Conservation (phyloP, 2,888 invertebrate species). For the Sepioteuthis lessoniana region DNA sequence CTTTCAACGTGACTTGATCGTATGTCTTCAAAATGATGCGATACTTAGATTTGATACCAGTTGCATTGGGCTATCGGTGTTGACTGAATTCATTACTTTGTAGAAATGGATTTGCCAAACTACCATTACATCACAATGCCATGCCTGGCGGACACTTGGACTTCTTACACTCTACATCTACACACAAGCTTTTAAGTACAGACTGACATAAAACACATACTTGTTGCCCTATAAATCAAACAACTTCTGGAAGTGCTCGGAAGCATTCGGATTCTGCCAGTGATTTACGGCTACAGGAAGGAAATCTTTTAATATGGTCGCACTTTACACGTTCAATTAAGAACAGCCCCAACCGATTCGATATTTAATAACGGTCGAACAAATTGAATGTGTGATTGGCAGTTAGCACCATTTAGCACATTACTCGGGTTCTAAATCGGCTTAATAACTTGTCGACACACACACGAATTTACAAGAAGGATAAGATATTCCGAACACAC, state of each 20-base stretch:
- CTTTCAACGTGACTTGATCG: too few species aligned
- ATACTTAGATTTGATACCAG: too few species aligned
- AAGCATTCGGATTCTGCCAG: neutral
- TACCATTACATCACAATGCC: too few species aligned
- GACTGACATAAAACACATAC: neutral
- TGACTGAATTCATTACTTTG: too few species aligned
- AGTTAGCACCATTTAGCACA: neutral
- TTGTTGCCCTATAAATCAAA: neutral
- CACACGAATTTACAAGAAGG: neutral
- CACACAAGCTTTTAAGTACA: neutral
- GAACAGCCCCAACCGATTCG: neutral
- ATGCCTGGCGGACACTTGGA: neutral
- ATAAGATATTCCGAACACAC: neutral
- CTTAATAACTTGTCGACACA: neutral
- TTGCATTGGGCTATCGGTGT: too few species aligned
- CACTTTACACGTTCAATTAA: neutral
- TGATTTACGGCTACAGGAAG: neutral
- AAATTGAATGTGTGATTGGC: slow-evolving; percentile 8
- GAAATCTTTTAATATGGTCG: neutral
- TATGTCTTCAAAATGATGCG: too few species aligned
- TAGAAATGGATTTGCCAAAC: too few species aligned
- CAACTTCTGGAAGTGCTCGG: neutral
- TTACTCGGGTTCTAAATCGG: neutral
- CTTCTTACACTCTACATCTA: neutral
- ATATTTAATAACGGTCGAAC: neutral